Evolutionary conservation across 2,797 vertebrate genomes (phyloP), one percentile per base, ranked within the genome.

Genomic region (Hyperoplus immaculatus): DNA sequence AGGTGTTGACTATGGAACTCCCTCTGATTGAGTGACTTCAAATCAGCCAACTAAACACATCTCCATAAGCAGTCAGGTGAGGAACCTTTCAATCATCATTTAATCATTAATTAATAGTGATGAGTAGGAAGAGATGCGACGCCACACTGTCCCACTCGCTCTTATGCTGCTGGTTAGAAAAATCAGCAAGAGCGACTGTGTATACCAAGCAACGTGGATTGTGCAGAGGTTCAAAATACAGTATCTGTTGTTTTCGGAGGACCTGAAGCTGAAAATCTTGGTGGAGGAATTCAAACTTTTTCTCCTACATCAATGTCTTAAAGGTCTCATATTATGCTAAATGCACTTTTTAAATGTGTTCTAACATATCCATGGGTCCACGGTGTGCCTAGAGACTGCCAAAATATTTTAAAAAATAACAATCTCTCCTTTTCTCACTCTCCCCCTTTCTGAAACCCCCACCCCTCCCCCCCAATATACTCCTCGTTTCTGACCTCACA

Each of bases 11-110:
- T 93, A 79, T 80, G 80, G 87, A 79, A 77, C 69, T 51, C 6
- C 46, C 29, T 65, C 84, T 91, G 91, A 93, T 91, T 91, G 84
- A 92, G 87, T 87, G 85, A 80, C 87, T 90, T 89, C 87, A 93
- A 29, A 91, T 89, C 91, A 90, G 81, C 69, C 78, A 77, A 77
- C 81, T 87, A 84, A 90, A 88, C 75, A 57, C 83, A 78, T 90
- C 81, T 80, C 85, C 85, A 80, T 83, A 72, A 77, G 83, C 88
- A 87, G 81, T 80, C 88, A 87, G 89, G 79, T 87, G 86, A 90
- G 68, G 65, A 69, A 80, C 77, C 75, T 65, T 86, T 89, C 84
- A 89, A 83, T 93, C 92, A 89, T 93, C 75, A 78, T 86, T 89
- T 85, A 74, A 62, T 83, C 72, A 67, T 83, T 89, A 85, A 90